Conservation (phyloP, 2,888 invertebrate species). For the Synanthedon vespiformis region DNA sequence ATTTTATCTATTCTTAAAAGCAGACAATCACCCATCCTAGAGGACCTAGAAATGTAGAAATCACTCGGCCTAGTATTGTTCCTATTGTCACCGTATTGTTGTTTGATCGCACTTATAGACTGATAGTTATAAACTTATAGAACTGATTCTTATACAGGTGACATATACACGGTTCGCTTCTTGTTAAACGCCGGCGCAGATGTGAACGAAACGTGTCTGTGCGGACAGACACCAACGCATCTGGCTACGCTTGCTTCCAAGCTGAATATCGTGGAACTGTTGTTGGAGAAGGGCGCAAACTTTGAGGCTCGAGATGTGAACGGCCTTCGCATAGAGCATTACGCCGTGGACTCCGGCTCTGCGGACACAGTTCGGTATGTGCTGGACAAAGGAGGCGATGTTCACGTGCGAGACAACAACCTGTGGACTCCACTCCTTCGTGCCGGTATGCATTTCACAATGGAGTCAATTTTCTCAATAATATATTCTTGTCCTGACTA, state of each 20-base stretch:
- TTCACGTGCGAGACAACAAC: constrained; percentile 42
- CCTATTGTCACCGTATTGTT: no score
- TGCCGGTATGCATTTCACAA: constrained; percentile 35
- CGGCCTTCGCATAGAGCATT: constrained; percentile 60
- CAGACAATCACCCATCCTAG: no score
- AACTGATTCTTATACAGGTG: constrained; percentile 23
- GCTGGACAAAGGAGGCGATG: constrained; percentile 37
- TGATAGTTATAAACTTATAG: no score
- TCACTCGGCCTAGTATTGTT: no score
- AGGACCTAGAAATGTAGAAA: no score
- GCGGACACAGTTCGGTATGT: constrained; percentile 35
- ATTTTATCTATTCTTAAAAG: no score
- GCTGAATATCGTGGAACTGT: constrained; percentile 35
- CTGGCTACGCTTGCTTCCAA: constrained; percentile 45
- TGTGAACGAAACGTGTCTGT: constrained; percentile 40
- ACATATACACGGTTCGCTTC: constrained; percentile 44
- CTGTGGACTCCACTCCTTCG: constrained; percentile 70
- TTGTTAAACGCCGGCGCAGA: constrained; percentile 59
- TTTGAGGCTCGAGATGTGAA: constrained; percentile 55
- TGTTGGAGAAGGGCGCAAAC: constrained; percentile 62
- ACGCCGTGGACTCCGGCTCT: constrained; percentile 63
- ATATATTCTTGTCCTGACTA: no score
- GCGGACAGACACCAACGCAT: constrained; percentile 60
- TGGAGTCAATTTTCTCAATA: not conserved
- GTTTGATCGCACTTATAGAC: no score